Percentiles rank a stretch among this genome's conserved stretches.
Conservation (phyloP, 1,140 invertebrate species). For the Drosophila sturtevanti region DNA sequence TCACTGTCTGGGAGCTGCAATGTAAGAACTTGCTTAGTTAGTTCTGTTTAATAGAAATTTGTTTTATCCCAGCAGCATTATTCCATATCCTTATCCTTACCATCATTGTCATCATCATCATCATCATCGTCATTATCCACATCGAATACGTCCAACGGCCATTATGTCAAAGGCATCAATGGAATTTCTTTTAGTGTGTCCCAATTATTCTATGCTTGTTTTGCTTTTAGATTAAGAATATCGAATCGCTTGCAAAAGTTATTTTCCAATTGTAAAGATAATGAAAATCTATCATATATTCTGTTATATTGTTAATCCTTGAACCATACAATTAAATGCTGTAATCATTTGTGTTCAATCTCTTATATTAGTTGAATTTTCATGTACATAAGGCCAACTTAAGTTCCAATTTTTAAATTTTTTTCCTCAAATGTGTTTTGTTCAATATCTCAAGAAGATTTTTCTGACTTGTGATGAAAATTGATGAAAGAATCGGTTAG, state of each 20-base stretch:
- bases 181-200: not conserved
- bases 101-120: not conserved
- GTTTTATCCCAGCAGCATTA: not conserved
- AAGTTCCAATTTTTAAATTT: not conserved
- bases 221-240: constrained; percentile 1
- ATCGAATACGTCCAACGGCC: not conserved
- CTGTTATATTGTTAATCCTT: constrained; percentile 6
- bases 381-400: constrained; percentile 4
- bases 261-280: not conserved
- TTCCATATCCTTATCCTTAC: no score
- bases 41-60: not conserved
- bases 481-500: not conserved
- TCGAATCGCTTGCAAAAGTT: not conserved
- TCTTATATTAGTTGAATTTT: not conserved
- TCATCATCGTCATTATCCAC: not conserved
- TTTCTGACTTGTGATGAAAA: no score
- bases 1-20: not conserved
- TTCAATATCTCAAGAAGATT: no score
- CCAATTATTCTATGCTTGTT: not conserved
- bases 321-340: not conserved
- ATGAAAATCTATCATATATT: not conserved
- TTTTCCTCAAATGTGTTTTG: not conserved
- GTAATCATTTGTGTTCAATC: not conserved
- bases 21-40: not conserved
- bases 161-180: constrained; percentile 1